A percentile compares a stretch with the other conserved stretches of the same genome.
These are phyloP conservation scores for Molossus molossus DNA, from an alignment of 2,797 vertebrate species.

Conservation along the genomic window DNA sequence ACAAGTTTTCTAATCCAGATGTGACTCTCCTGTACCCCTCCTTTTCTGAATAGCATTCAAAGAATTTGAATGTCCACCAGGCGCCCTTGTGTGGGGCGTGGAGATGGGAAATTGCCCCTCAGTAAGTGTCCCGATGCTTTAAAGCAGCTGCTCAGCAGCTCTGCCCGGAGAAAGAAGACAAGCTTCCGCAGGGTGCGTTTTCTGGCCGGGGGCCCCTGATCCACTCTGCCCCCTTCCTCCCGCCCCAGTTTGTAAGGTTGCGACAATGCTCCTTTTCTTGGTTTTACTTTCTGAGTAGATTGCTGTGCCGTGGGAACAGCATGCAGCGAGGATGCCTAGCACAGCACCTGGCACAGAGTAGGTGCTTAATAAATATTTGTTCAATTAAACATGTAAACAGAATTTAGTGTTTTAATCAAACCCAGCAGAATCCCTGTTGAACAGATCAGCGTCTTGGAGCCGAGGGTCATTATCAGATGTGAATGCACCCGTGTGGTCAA, in stretches of 20 bases:
- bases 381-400: conserved; percentile 31
- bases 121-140: background rate
- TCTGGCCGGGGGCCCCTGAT: background rate
- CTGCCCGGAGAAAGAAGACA: background rate
- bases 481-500: background rate
- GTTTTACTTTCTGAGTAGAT: conserved; percentile 58
- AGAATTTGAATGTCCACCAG: background rate
- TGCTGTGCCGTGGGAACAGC: background rate
- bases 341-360: conserved; percentile 68
- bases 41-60: background rate
- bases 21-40: background rate
- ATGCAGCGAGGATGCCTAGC: conserved; percentile 30
- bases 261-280: background rate
- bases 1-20: conserved; percentile 86
- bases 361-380: conserved; percentile 85
- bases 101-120: background rate
- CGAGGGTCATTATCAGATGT: background rate
- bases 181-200: background rate
- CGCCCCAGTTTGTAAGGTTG: background rate
- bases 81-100: background rate
- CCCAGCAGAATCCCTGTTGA: background rate
- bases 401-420: conserved; percentile 74
- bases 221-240: rapidly evolving
- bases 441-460: rapidly evolving
- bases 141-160: background rate